Base-by-base conservation (phyloP, 2,113 vertebrate species). In the Phalacrocorax brasilianus region DNA sequence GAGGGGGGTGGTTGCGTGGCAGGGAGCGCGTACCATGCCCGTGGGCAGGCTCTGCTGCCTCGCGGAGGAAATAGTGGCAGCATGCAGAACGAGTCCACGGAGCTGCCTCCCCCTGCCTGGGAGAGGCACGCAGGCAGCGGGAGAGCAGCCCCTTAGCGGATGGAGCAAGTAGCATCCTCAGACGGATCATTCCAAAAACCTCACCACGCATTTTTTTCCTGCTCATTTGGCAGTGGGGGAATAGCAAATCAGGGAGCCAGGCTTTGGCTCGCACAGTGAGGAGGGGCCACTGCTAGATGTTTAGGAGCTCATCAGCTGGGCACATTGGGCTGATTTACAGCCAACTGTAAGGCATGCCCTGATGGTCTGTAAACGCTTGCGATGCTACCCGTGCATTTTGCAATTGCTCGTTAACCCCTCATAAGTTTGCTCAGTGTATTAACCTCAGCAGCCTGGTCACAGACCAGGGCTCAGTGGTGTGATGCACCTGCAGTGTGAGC, bases 51-150 rank as follows among this genome's bases (percentile, higher is more conserved):
- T 50, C 62, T 30, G 62, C 67, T 8, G 67, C 66, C 91, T 50
- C 8, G 3, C 47, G 1, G 1, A 6, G 88, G 74, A 68, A 44
- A 22, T 19, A 20, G 49, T 33, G 62, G 26, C 67, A 56, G 49
- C 3, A 4, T 7, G 30, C 14, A 6, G 2, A 0, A 9, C 6
- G 52, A 26, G 27, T 8, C 53, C 1, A 47, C 0, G 3, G 44
- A 52, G 80, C 76, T 75, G 84, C 83, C 23, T 16, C 67, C 82
- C 24, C 30, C 45, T 17, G 50, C 18, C 17, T 11, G 70, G 67
- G 30, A 61, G 75, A 40, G 35, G 52, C 55, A 14, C 3, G 5
- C 33, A 26, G 44, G 23, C 72, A 50, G 58, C 40, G 1, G 21
- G 21, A 40, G 13, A 40, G 9, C 38, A 16, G 28, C 15, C 72